These are phyloP conservation scores for Zaprionus bogoriensis DNA, from an alignment of 2,888 invertebrate genomes.

Conservation along the genomic window DNA sequence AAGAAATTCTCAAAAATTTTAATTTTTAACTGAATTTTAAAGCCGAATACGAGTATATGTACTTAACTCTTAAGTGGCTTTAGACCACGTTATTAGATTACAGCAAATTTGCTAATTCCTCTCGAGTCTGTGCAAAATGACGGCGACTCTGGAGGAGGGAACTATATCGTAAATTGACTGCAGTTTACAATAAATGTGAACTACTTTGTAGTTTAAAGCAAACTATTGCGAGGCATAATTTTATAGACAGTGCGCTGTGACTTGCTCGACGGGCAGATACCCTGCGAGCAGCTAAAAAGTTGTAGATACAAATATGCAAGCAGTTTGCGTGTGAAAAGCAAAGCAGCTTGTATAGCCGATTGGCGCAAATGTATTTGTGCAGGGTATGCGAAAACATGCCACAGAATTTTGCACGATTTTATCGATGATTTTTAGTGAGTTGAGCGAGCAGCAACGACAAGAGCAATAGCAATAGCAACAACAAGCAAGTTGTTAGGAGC, in stretches of 20 bases:
- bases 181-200: background rate
- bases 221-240: background rate
- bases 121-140: background rate
- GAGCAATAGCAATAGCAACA: slow-evolving; percentile 12
- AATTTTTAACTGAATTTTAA: too few species aligned
- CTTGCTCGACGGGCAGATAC: background rate
- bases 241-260: background rate
- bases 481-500: slow-evolving; percentile 12
- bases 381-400: slow-evolving; percentile 32
- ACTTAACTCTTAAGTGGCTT: too few species aligned
- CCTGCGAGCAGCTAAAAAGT: background rate
- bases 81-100: too few species aligned
- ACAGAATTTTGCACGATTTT: slow-evolving; percentile 52
- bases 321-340: background rate
- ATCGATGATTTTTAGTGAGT: slow-evolving; percentile 41
- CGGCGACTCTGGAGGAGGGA: background rate
- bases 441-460: too few species aligned
- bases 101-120: background rate
- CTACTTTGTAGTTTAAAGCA: background rate
- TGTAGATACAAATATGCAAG: too few species aligned
- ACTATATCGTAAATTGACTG: background rate
- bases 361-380: background rate
- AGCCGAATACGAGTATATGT: too few species aligned
- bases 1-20: too few species aligned
- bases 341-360: background rate